Conservation (phyloP, 1,140 invertebrate genomes). For the Coenobita brevimanus region DNA sequence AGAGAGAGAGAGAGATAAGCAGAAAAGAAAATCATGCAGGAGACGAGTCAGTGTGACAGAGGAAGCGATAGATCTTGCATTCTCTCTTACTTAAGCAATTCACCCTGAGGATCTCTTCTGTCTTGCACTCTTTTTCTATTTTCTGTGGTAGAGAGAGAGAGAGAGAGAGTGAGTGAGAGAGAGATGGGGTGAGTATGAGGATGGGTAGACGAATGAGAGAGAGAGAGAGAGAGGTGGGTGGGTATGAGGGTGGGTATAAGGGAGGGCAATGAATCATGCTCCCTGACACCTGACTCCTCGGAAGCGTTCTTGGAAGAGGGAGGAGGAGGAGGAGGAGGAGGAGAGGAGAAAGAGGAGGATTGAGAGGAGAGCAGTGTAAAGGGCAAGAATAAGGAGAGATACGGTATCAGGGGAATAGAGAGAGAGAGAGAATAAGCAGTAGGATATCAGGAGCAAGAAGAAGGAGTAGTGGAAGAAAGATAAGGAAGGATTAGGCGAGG, state of each 20-base stretch:
- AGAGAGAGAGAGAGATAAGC: no score
- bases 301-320: background rate
- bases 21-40: no score
- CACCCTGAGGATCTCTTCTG: no score
- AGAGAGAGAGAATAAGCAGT: background rate
- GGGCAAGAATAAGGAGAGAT: background rate
- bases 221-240: background rate
- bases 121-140: no score
- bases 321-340: background rate
- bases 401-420: background rate
- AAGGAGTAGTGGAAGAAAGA: background rate
- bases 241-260: background rate
- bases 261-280: background rate
- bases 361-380: background rate
- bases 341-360: background rate
- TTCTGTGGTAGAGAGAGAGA: no score
- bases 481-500: background rate
- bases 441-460: no score
- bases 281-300: slow-evolving; percentile 14
- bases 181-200: no score
- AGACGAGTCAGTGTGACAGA: no score
- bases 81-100: no score
- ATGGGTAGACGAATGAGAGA: no score
- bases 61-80: no score
- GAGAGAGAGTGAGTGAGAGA: no score